A percentile compares a stretch with the other conserved stretches of the same genome.
Evolutionary conservation across 1,140 invertebrate species (phyloP).

Genomic region (Pristionchus pacificus): DNA sequence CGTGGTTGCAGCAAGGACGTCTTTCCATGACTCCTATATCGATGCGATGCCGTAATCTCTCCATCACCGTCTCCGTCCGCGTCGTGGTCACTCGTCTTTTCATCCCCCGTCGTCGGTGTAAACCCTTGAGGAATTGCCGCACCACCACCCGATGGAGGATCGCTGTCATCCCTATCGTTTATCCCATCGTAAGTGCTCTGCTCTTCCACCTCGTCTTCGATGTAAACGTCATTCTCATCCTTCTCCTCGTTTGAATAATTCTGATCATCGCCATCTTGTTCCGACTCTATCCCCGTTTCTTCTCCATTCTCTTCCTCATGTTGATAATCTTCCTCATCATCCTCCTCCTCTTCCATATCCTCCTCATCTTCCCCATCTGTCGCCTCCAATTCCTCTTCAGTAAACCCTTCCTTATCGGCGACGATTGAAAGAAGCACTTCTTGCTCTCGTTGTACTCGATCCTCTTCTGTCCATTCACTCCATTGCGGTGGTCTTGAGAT

Average conservation of each 20-base stretch:
- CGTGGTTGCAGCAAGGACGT: too few species aligned
- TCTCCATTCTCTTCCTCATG: background rate
- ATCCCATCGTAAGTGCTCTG: background rate
- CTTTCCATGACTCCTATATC: background rate
- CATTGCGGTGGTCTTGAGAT: too few species aligned
- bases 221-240: background rate
- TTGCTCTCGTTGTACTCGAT: too few species aligned
- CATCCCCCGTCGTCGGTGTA: too few species aligned
- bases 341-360: background rate
- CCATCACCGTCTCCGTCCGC: background rate
- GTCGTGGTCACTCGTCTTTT: background rate
- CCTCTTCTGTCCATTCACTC: too few species aligned
- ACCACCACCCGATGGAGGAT: too few species aligned
- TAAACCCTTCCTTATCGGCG: background rate
- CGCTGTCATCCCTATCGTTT: background rate
- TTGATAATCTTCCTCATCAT: background rate
- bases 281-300: background rate
- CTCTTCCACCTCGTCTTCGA: background rate
- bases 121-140: too few species aligned
- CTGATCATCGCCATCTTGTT: background rate
- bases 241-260: too few species aligned
- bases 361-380: background rate
- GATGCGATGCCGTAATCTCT: background rate
- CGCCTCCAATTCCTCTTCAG: background rate
- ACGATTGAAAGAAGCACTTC: too few species aligned